Evolutionary conservation across 2,113 vertebrate species (phyloP).

Genomic region (Gopherus flavomarginatus): DNA sequence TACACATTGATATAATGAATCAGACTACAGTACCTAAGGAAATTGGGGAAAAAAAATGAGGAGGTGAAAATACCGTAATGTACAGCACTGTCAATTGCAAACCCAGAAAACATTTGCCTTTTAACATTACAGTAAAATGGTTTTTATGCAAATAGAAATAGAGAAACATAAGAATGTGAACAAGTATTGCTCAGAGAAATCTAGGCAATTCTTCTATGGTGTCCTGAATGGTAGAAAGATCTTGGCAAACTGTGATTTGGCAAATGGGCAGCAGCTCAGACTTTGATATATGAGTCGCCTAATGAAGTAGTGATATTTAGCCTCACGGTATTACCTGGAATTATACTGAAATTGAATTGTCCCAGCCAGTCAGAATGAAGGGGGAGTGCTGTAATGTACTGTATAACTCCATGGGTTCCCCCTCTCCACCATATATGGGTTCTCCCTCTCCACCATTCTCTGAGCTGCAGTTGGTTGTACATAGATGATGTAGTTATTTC

Average conservation of each 20-base stretch:
- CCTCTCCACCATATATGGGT: neutral
- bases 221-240: neutral
- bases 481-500: neutral
- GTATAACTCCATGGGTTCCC: neutral
- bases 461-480: neutral
- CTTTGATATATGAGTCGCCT: neutral
- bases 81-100: neutral
- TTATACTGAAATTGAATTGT: neutral
- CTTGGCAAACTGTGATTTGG: neutral
- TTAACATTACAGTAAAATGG: neutral
- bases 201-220: neutral
- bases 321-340: neutral
- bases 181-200: neutral
- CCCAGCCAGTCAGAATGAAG: neutral
- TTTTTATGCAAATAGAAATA: neutral
- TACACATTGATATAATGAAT: neutral
- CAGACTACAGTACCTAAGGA: neutral
- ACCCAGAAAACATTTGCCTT: neutral
- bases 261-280: neutral
- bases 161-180: neutral
- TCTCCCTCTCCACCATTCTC: neutral
- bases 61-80: neutral
- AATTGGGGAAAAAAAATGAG: neutral
- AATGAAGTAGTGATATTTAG: neutral
- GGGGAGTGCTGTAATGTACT: neutral